Evolutionary conservation across 2,797 vertebrate genomes (phyloP).

Genomic region (Ibycter americanus): DNA sequence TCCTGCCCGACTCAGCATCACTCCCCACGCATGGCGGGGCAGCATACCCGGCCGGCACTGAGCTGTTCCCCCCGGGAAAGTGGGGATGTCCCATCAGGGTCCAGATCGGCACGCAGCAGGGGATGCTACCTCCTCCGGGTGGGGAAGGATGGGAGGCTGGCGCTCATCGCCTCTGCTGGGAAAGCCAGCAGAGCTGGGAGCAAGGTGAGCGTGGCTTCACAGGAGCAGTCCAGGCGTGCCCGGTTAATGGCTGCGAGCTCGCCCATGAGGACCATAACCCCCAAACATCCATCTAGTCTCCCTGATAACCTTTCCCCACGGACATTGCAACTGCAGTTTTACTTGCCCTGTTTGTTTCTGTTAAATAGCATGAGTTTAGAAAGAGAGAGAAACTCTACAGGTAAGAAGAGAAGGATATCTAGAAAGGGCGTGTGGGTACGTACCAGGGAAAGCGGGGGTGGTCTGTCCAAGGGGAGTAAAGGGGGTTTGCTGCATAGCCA

Average conservation of each 20-base stretch:
- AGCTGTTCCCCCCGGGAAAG: fast-evolving
- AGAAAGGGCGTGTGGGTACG: slow-evolving; percentile 93
- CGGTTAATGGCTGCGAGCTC: not conserved
- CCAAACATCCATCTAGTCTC: not conserved
- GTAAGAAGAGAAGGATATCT: slow-evolving; percentile 90
- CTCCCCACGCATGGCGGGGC: fast-evolving
- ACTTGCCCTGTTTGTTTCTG: not conserved
- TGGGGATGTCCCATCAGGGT: not conserved
- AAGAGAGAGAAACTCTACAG: slow-evolving; percentile 85
- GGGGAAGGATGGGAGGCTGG: not conserved
- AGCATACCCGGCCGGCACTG: fast-evolving
- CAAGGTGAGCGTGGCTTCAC: not conserved
- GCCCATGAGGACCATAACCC: not conserved
- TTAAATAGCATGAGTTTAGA: slow-evolving; percentile 55
- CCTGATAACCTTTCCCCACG: not conserved
- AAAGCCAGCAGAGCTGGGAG: not conserved
- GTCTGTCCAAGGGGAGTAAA: slow-evolving; percentile 99
- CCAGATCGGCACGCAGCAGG: fast-evolving
- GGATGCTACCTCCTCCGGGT: not conserved
- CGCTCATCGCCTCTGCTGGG: not conserved
- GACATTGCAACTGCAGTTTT: not conserved
- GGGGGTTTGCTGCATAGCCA: slow-evolving; percentile 99
- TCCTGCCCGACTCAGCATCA: not conserved
- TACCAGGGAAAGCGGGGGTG: slow-evolving; percentile 99
- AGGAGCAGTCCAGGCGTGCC: not conserved